These are phyloP conservation scores for Drosophila nigricruria DNA, from an alignment of 2,888 invertebrate species.

Conservation along the genomic window DNA sequence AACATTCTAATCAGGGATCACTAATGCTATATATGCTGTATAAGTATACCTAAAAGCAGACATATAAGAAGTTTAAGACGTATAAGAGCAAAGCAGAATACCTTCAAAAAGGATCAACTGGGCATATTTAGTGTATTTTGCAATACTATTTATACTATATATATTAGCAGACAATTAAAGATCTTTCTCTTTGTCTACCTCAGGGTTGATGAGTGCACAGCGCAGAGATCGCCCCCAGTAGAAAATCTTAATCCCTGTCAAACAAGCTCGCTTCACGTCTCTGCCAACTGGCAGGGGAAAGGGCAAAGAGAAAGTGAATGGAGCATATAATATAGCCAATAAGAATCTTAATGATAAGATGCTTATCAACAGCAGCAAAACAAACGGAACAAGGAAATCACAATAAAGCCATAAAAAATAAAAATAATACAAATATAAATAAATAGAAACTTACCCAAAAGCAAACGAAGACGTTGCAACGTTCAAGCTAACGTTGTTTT, in stretches of 20 bases:
- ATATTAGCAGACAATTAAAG: background rate
- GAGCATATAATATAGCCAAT: slow-evolving; percentile 22
- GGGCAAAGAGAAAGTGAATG: slow-evolving; percentile 16
- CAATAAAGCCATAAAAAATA: slow-evolving; percentile 5
- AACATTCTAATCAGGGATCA: too few species aligned
- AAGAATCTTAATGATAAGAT: slow-evolving; percentile 46
- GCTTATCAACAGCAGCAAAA: slow-evolving; percentile 44
- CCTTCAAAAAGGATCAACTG: background rate
- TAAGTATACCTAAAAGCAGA: too few species aligned
- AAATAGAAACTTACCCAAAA: slow-evolving; percentile 46
- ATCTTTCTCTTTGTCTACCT: too few species aligned
- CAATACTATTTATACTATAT: background rate
- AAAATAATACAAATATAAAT: slow-evolving; percentile 8
- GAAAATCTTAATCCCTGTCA: slow-evolving; percentile 16
- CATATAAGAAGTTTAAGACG: too few species aligned
- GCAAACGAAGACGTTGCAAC: slow-evolving; percentile 47
- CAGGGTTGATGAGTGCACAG: too few species aligned
- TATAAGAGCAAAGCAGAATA: background rate
- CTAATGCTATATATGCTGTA: too few species aligned
- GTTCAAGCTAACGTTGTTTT: slow-evolving; percentile 27
- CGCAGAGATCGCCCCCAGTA: background rate
- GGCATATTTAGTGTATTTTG: background rate
- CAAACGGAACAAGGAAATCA: slow-evolving; percentile 32
- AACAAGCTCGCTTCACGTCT: slow-evolving; percentile 7
- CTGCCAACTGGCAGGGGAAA: slow-evolving; percentile 1